Conservation (phyloP, 2,888 invertebrate genomes). For the Argyra leucocephala region DNA sequence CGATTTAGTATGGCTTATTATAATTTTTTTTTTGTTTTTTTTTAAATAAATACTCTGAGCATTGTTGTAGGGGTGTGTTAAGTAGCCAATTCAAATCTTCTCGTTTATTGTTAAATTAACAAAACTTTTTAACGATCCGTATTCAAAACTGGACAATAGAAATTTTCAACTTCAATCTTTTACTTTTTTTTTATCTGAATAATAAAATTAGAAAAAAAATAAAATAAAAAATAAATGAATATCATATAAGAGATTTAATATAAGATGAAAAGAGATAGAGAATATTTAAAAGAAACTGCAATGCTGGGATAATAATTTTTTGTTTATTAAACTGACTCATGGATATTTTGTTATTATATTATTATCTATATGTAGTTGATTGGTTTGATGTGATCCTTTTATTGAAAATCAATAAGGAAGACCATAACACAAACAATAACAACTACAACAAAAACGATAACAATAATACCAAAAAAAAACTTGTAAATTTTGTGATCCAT, state of each 20-base stretch:
- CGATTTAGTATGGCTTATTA: neutral
- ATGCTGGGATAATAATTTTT: no score
- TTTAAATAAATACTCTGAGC: neutral
- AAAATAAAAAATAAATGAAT: no score
- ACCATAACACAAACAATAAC: no score
- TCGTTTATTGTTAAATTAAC: neutral
- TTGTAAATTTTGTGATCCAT: no score
- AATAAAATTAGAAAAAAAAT: no score
- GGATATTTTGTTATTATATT: neutral
- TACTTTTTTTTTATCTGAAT: neutral
- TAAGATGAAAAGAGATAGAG: no score
- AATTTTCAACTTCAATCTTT: neutral
- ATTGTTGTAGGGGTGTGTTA: constrained; percentile 6
- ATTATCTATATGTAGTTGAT: neutral
- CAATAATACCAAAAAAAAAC: no score
- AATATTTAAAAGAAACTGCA: no score
- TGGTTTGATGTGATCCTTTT: neutral
- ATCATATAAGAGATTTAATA: no score
- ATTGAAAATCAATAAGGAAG: constrained; percentile 2
- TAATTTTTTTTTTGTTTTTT: neutral
- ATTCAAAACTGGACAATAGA: neutral
- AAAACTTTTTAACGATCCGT: no score
- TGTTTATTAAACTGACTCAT: no score
- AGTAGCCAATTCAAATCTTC: neutral
- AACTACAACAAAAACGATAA: no score